These are phyloP conservation scores for Neofelis nebulosa DNA, from an alignment of 2,113 vertebrate species.

Conservation along the genomic window DNA sequence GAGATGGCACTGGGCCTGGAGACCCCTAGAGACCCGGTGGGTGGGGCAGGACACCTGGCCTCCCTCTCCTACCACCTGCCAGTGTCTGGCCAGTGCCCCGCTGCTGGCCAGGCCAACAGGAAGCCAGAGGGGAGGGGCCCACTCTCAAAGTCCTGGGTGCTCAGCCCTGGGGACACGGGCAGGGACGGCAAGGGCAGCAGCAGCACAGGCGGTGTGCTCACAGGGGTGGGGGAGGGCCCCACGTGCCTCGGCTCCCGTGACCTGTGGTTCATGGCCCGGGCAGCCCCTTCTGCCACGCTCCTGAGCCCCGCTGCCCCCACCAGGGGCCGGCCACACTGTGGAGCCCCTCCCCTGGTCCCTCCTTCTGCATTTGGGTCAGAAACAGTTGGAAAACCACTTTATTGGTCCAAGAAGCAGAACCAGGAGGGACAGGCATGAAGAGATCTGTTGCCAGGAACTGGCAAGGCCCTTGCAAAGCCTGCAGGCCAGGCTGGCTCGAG, in stretches of 20 bases:
- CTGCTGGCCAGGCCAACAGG: neutral
- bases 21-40: neutral
- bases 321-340: fast-evolving
- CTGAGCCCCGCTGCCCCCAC: neutral
- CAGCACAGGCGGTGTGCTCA: neutral
- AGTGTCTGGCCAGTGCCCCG: neutral
- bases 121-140: neutral
- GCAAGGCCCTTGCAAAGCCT: neutral
- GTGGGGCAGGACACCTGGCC: too few relatives aligned
- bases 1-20: fast-evolving
- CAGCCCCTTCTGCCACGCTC: neutral
- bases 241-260: fast-evolving
- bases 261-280: neutral
- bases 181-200: fast-evolving
- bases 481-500: neutral
- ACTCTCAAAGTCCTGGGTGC: neutral
- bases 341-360: neutral
- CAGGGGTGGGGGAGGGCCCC: neutral
- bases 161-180: neutral
- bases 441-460: neutral
- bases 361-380: neutral
- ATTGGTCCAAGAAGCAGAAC: neutral
- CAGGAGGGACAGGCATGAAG: neutral
- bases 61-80: neutral
- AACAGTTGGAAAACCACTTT: neutral